Conservation (phyloP, 2,113 vertebrate genomes). For the Platichthys stellatus region DNA sequence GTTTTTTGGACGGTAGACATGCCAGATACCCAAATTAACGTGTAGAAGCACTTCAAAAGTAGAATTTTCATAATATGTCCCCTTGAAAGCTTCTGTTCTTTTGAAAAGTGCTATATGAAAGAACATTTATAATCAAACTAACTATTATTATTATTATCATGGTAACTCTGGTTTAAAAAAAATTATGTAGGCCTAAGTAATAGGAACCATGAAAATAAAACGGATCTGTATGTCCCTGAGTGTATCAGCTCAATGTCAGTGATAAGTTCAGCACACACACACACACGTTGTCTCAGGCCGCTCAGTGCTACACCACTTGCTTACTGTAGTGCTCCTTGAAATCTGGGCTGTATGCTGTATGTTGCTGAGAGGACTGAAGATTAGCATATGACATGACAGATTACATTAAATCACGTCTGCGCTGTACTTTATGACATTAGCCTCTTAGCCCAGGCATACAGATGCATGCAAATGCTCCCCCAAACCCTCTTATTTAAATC, state of each 20-base stretch:
- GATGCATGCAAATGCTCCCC: constrained; percentile 97
- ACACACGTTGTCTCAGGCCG: constrained; percentile 78
- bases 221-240: background rate
- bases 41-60: no score
- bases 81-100: no score
- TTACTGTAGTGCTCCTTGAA: constrained; percentile 66
- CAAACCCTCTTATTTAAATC: constrained; percentile 99
- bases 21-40: no score
- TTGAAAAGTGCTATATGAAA: no score
- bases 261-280: background rate
- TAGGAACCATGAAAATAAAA: no score
- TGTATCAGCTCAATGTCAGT: background rate
- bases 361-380: constrained; percentile 88
- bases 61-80: no score
- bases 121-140: no score
- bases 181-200: no score
- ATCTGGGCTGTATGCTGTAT: constrained; percentile 49
- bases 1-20: no score
- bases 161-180: no score
- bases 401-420: constrained; percentile 99
- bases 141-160: no score
- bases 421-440: constrained; percentile 97
- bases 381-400: constrained; percentile 99
- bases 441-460: constrained; percentile 95
- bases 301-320: constrained; percentile 81